phyloP scores from a whole-genome alignment of 2,888 invertebrate genomes.

The Drosophila recens region DNA sequence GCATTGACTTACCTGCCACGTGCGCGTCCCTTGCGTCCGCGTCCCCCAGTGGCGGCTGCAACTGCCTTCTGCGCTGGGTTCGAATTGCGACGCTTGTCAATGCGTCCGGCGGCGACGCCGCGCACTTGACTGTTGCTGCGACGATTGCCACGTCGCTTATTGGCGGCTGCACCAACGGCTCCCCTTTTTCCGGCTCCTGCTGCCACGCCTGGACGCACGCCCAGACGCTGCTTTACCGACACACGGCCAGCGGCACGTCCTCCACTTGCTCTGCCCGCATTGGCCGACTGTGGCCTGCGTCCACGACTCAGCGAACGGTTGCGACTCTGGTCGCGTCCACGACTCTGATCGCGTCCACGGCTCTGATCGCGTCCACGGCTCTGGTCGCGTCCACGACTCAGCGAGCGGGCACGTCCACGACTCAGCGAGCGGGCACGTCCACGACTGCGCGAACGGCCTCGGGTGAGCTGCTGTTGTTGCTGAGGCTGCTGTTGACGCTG shows the following conservation, averaged over 20 bases:
- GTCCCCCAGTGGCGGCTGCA: conserved; percentile 58
- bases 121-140: conserved; percentile 66
- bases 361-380: conserved; percentile 42
- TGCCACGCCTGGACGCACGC: conserved; percentile 70
- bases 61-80: conserved; percentile 50
- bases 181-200: conserved; percentile 45
- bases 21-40: conserved; percentile 64
- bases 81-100: conserved; percentile 77
- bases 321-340: conserved; percentile 33
- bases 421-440: conserved; percentile 63
- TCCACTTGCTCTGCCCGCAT: conserved; percentile 35
- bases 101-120: conserved; percentile 78
- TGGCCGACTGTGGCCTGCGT: conserved; percentile 44
- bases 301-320: conserved; percentile 31
- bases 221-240: conserved; percentile 83
- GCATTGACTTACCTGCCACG: conserved; percentile 75
- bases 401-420: conserved; percentile 65
- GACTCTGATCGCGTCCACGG: conserved; percentile 45
- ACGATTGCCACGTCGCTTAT: conserved; percentile 51
- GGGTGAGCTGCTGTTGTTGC: conserved; percentile 33
- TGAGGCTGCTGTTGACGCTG: conserved; percentile 41
- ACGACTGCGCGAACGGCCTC: conserved; percentile 58
- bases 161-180: conserved; percentile 25
- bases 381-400: conserved; percentile 36
- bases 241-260: conserved; percentile 54